phyloP scores from a whole-genome alignment of 2,888 invertebrate genomes.

The Drosophila macrospina region DNA sequence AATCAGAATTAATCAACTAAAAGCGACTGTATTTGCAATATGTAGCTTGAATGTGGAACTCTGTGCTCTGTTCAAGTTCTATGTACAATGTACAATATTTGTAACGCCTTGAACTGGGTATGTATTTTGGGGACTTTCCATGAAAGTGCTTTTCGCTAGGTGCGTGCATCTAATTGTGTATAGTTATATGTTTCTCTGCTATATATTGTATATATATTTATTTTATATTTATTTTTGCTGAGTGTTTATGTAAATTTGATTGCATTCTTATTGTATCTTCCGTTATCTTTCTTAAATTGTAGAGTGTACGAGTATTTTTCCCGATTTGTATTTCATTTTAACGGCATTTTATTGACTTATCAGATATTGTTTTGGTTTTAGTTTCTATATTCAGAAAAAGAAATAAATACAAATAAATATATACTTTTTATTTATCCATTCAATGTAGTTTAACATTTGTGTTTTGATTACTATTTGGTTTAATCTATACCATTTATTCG shows the following conservation, averaged over 20 bases:
- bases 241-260: conserved; percentile 65
- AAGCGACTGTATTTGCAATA: conserved; percentile 31
- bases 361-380: conserved; percentile 6
- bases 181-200: conserved; percentile 33
- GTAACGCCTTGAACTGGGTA: conserved; percentile 30
- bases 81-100: conserved; percentile 22
- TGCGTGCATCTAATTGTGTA: conserved; percentile 65
- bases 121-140: conserved; percentile 35
- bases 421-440: conserved; percentile 18
- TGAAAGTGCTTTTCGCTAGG: conserved; percentile 63
- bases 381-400: conserved; percentile 17
- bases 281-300: conserved; percentile 35
- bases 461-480: conserved; percentile 25
- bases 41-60: conserved; percentile 52
- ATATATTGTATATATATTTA: conserved; percentile 35
- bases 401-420: conserved; percentile 20
- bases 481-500: conserved; percentile 27
- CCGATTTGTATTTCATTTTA: conserved; percentile 23
- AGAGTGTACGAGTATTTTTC: conserved; percentile 18
- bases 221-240: conserved; percentile 10
- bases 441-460: conserved; percentile 37
- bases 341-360: conserved; percentile 31
- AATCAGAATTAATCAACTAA: conserved; percentile 37
- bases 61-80: conserved; percentile 45
- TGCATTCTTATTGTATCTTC: conserved; percentile 71